phyloP scores from a whole-genome alignment of 1,140 invertebrate species.

The Sycophila sp. region DNA sequence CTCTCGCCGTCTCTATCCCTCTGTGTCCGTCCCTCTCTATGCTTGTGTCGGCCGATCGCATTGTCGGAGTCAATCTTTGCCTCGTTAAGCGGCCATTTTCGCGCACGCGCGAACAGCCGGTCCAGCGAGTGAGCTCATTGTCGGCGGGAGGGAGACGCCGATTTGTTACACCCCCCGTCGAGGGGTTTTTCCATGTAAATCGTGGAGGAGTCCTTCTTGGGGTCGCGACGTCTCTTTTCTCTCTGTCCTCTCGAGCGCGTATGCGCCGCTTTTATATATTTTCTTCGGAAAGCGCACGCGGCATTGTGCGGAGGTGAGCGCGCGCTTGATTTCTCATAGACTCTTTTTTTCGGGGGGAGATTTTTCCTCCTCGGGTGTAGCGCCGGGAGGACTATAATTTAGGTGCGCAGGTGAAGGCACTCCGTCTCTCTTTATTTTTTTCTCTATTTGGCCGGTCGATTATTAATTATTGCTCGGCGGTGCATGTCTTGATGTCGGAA shows the following conservation, averaged over 20 bases:
- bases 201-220: no score
- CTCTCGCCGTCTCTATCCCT: conserved; percentile 9
- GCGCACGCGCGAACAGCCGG: conserved; percentile 53
- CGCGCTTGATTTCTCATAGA: no score
- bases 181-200: neutral
- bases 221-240: neutral
- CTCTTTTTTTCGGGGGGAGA: no score
- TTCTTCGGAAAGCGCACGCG: neutral
- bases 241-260: neutral
- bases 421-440: no score
- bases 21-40: conserved; percentile 31
- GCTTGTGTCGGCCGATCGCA: conserved; percentile 37
- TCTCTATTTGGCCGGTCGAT: no score
- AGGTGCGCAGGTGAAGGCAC: no score
- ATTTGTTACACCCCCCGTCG: conserved; percentile 39
- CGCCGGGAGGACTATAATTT: no score
- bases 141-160: no score
- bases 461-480: no score
- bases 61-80: conserved; percentile 65
- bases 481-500: no score
- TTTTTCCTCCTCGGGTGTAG: no score
- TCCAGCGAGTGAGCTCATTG: no score
- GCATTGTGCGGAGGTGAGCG: neutral
- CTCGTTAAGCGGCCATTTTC: conserved; percentile 67
- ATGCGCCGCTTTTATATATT: neutral